These are phyloP conservation scores for Falco columbarius DNA, from an alignment of 2,797 vertebrate genomes.

Conservation along the genomic window DNA sequence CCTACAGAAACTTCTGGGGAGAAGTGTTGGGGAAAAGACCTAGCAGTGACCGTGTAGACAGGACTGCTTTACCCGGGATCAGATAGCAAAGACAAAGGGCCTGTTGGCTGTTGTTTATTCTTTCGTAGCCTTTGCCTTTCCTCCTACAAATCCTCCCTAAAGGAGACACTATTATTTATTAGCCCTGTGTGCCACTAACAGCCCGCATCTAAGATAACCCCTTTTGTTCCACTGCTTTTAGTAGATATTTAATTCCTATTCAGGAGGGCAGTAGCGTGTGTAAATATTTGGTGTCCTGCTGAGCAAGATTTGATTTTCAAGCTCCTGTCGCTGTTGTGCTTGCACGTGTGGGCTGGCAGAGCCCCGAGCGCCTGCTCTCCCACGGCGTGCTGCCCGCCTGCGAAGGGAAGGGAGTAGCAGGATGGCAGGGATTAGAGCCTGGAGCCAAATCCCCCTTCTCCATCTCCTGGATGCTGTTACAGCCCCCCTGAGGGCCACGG, in stretches of 20 bases:
- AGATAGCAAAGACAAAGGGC: neutral
- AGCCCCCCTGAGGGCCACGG: rapidly evolving
- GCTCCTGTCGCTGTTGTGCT: neutral
- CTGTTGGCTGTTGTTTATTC: neutral
- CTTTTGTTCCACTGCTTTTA: neutral
- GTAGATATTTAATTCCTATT: neutral
- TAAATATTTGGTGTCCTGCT: slow-evolving; percentile 42
- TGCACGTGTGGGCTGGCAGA: neutral
- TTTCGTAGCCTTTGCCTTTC: neutral
- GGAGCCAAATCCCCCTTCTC: neutral
- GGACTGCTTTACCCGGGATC: neutral
- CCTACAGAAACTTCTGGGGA: neutral
- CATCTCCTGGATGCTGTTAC: neutral
- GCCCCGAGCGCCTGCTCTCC: neutral
- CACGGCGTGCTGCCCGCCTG: neutral
- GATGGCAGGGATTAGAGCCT: neutral
- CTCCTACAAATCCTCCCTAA: neutral
- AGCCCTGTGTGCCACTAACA: neutral
- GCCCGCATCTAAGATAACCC: neutral
- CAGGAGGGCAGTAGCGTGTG: neutral
- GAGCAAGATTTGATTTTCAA: neutral
- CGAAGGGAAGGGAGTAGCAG: neutral
- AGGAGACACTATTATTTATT: neutral
- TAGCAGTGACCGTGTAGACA: rapidly evolving
- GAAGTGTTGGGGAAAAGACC: neutral